phyloP scores from a whole-genome alignment of 1,140 invertebrate species.

The Anastrepha ludens region DNA sequence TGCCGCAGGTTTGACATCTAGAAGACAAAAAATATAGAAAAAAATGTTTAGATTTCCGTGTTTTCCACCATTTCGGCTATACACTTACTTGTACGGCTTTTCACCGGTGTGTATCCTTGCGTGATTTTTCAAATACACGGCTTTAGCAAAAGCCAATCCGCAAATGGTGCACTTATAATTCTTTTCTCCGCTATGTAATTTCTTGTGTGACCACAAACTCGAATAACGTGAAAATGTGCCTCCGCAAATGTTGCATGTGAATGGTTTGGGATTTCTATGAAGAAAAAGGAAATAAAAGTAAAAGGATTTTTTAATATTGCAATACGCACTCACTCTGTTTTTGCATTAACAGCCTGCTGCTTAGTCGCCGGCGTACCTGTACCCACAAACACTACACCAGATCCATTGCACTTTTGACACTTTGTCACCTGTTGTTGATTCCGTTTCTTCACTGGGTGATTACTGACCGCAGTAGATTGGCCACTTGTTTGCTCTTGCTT shows the following conservation, averaged over 20 bases:
- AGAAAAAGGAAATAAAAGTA: conserved; percentile 52
- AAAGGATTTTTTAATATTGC: conserved; percentile 51
- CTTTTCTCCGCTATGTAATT: conserved; percentile 90
- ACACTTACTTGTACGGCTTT: conserved; percentile 84
- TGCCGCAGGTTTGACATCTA: conserved; percentile 88
- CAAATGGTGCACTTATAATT: conserved; percentile 95
- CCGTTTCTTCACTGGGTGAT: conserved; percentile 88
- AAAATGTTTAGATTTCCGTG: neutral
- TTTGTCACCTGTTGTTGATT: conserved; percentile 88
- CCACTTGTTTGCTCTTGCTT: conserved; percentile 62
- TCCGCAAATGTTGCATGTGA: conserved; percentile 90
- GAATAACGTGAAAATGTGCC: conserved; percentile 89
- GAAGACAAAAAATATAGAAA: conserved; percentile 20
- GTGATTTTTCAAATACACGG: conserved; percentile 94
- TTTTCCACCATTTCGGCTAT: neutral
- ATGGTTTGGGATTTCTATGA: conserved; percentile 79
- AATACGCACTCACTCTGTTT: conserved; percentile 68
- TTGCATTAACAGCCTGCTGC: conserved; percentile 63
- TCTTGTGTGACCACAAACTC: conserved; percentile 89
- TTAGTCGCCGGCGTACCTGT: conserved; percentile 69
- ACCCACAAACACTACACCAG: conserved; percentile 88
- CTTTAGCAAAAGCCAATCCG: conserved; percentile 93
- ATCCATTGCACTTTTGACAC: conserved; percentile 90
- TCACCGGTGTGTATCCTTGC: conserved; percentile 88
- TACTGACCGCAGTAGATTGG: conserved; percentile 71